Base-by-base conservation (phyloP, 2,113 vertebrate genomes). In the Elephas maximus region DNA sequence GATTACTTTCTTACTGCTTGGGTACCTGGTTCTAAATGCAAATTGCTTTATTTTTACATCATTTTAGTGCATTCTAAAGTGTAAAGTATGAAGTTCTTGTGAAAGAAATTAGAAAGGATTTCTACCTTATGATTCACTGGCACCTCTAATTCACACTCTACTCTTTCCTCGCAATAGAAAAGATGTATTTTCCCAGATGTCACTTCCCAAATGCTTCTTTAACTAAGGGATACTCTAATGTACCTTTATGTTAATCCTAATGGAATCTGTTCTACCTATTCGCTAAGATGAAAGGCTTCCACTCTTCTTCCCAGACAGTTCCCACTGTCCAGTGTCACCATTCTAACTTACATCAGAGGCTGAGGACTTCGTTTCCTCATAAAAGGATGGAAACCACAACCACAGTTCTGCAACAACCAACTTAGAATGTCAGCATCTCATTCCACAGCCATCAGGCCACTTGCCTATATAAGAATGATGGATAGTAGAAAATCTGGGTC, bases 1-100 rank as follows among this genome's bases (percentile, higher is more conserved):
- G 17, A 18, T 57, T 48, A 33, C 10, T 45, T 88, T 48, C 77
- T 91, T 86, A 77, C 23, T 91, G 41, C 33, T 74, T 90, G 8
- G 11, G 48, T 51, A 85, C 10, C 65, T 82, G 30, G 23, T 8
- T 82, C 62, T 93, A 85, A 88, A 69, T n/a, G 21, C 1, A 88
- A 92, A 51, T 79, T 65, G 41, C 18, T 86, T 79, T 85, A 63
- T 79, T 45, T 69, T 74, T 71, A 79, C 14, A 91, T 69, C 45
- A 96, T 26, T 57, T 62, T 45, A 89, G 41, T 63, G 18, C 12
- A 95, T 94, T 88, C 44, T 67, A 37, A 91, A 94, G 5, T 88
- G 44, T 62, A 37, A 86, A 79, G 65, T 62, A 30, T 82, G 67
- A 94, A 91, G 20, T 60, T 82, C 14, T 86, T 45, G 84, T 45